Conservation (phyloP, 1,140 invertebrate species). For the Caerostris darwini region DNA sequence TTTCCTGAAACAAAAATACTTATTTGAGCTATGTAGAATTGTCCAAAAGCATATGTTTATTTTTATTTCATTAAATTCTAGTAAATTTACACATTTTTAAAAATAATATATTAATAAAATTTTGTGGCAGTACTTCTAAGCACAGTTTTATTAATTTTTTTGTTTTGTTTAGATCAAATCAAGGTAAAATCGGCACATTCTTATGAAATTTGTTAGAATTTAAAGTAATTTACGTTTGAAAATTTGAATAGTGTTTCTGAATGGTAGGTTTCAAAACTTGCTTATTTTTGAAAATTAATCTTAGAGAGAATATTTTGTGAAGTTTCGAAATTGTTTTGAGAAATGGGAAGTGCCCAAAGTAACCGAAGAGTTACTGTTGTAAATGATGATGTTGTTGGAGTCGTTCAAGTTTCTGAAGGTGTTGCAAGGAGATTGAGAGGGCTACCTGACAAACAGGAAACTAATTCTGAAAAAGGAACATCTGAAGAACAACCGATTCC, state of each 20-base stretch:
- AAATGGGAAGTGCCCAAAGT: conserved; percentile 70
- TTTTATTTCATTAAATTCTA: too few relatives aligned
- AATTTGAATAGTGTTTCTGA: neutral
- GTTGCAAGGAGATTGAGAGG: conserved; percentile 58
- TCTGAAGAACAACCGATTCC: neutral
- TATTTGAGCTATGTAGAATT: too few relatives aligned
- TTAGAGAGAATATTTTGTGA: neutral
- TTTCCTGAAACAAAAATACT: too few relatives aligned
- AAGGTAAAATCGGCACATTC: neutral
- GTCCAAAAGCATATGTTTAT: too few relatives aligned
- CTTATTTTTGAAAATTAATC: neutral
- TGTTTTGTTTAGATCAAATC: conserved; percentile 20
- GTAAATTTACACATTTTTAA: neutral
- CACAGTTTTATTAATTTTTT: neutral
- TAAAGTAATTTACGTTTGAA: neutral
- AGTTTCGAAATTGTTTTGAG: neutral
- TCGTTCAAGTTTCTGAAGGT: conserved; percentile 74
- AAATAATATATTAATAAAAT: neutral
- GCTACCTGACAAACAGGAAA: conserved; percentile 4
- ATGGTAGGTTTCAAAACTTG: conserved; percentile 1
- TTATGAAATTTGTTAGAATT: neutral
- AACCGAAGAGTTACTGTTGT: conserved; percentile 65
- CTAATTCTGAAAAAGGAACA: neutral
- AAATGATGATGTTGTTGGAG: conserved; percentile 75
- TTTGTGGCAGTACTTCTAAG: neutral